Conservation (phyloP, 2,888 invertebrate species). For the Lithophane semibrunnea region DNA sequence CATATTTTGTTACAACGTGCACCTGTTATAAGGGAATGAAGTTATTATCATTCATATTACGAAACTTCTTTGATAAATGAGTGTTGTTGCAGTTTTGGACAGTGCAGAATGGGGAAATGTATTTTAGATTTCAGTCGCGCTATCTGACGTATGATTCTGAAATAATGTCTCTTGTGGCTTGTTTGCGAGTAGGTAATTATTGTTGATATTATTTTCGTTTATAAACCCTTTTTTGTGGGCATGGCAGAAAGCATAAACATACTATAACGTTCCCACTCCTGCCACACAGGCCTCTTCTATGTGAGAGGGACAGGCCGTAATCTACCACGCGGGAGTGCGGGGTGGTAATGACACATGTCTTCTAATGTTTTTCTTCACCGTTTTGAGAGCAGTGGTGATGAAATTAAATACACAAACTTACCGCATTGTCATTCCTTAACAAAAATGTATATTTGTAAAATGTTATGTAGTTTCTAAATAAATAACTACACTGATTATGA, state of each 20-base stretch:
- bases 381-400: no score
- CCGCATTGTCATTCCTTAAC: no score
- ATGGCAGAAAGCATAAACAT: neutral
- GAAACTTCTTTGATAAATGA: constrained; percentile 85
- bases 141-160: constrained; percentile 50
- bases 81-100: constrained; percentile 79
- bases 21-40: constrained; percentile 71
- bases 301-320: no score
- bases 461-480: neutral
- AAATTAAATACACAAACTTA: no score
- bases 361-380: no score
- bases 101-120: constrained; percentile 75
- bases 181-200: constrained; percentile 23
- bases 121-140: constrained; percentile 69
- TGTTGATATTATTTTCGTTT: constrained; percentile 17
- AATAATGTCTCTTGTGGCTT: constrained; percentile 44
- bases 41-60: constrained; percentile 83
- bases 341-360: no score
- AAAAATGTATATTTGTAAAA: no score
- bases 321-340: no score
- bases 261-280: no score
- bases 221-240: constrained; percentile 1
- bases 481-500: neutral
- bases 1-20: constrained; percentile 46
- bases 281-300: no score